Percentiles rank a stretch among this genome's conserved stretches.
Conservation (phyloP, 1,140 invertebrate species). For the Bombus picipes region DNA sequence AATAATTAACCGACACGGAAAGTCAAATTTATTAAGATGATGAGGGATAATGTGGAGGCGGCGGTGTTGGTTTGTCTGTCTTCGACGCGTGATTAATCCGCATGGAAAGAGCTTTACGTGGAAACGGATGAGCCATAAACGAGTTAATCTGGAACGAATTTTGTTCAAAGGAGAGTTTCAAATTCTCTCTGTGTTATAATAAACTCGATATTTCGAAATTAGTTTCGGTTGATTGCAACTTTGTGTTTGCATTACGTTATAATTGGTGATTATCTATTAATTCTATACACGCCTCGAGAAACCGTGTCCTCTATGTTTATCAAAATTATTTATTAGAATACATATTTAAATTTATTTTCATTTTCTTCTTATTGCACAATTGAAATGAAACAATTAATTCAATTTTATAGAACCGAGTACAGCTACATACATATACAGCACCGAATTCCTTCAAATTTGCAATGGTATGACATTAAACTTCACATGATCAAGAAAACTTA, state of each 20-base stretch:
- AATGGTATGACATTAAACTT: neutral
- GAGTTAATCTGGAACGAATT: conserved; percentile 32
- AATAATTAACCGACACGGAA: conserved; percentile 6
- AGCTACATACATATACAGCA: neutral
- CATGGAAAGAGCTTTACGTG: conserved; percentile 12
- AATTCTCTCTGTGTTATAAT: conserved; percentile 2
- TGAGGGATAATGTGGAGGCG: conserved; percentile 15
- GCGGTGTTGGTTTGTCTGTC: neutral
- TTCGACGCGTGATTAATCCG: conserved; percentile 21
- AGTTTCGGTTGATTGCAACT: neutral
- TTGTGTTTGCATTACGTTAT: no score
- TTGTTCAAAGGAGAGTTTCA: conserved; percentile 5
- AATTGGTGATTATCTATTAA: no score
- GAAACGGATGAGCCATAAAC: conserved; percentile 23
- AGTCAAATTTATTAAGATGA: conserved; percentile 22
- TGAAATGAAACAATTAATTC: neutral
- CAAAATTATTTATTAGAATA: neutral
- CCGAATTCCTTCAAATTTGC: neutral
- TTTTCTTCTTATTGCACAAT: no score
- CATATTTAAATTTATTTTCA: no score
- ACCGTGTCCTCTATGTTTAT: neutral
- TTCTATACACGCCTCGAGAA: neutral
- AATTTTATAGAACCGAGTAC: neutral
- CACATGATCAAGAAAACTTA: neutral
- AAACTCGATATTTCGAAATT: neutral